A percentile compares a stretch with the other conserved stretches of the same genome.
phyloP scores from a whole-genome alignment of 1,140 invertebrate species.

The Zaprionus tsacasi region DNA sequence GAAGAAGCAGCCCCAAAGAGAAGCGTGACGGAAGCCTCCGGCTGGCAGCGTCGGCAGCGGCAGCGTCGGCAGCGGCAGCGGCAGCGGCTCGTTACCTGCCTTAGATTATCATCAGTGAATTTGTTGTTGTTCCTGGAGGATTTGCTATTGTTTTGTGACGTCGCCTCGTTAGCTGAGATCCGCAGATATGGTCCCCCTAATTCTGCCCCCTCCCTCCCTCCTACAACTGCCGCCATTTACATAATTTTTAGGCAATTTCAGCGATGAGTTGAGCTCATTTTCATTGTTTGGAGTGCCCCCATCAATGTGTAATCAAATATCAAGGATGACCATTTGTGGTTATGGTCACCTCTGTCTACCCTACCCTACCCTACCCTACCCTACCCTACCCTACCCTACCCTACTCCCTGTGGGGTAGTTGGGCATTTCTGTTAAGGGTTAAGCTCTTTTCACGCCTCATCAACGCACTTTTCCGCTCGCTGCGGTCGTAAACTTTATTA shows the following conservation, averaged over 20 bases:
- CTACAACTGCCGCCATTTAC: constrained; percentile 33
- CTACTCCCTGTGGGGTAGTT: too few relatives aligned
- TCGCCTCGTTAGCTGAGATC: constrained; percentile 42
- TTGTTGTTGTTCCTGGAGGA: constrained; percentile 58
- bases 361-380: too few relatives aligned
- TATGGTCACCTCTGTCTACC: not conserved
- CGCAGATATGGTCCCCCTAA: not conserved
- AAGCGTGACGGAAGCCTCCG: constrained; percentile 57
- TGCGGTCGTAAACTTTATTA: constrained; percentile 71
- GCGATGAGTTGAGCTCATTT: constrained; percentile 1
- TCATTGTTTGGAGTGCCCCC: constrained; percentile 25
- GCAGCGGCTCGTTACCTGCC: constrained; percentile 74
- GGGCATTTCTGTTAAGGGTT: constrained; percentile 47
- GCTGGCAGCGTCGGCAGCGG: too few relatives aligned
- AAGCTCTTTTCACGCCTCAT: constrained; percentile 66
- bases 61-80: too few relatives aligned
- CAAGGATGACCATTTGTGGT: constrained; percentile 37
- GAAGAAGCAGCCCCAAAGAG: constrained; percentile 25
- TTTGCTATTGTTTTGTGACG: constrained; percentile 33
- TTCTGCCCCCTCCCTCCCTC: not conserved
- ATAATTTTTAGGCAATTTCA: constrained; percentile 39
- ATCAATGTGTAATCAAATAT: constrained; percentile 42
- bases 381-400: too few relatives aligned
- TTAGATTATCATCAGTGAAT: constrained; percentile 73
- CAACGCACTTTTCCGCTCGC: constrained; percentile 65